A percentile compares a stretch with the other conserved stretches of the same genome.
These are phyloP conservation scores for zebrafish (Danio rerio) DNA, from an alignment of 2,113 vertebrate species.

Conservation along the genomic window GRCz12tu NC_133196.1:18484001-18484500, in stretches of 20 bases:
- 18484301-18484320: conserved; percentile 99
- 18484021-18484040: background rate
- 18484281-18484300: conserved; percentile 97
- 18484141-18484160: background rate
- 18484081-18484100: background rate
- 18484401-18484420: no score
- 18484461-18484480: no score
- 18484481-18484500: no score
- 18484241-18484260: conserved; percentile 97
- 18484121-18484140: background rate
- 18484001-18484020: background rate
- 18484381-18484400: no score
- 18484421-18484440: no score
- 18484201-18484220: conserved; percentile 83
- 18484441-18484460: no score
- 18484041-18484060: background rate
- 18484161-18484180: background rate
- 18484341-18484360: background rate
- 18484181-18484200: background rate
- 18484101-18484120: background rate
- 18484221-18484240: conserved; percentile 99
- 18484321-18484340: conserved; percentile 59
- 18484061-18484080: background rate
- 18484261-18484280: conserved; percentile 98
- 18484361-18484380: no score